Base-by-base conservation (phyloP, 1,140 invertebrate species). In the Tetramorium parvispinum region DNA sequence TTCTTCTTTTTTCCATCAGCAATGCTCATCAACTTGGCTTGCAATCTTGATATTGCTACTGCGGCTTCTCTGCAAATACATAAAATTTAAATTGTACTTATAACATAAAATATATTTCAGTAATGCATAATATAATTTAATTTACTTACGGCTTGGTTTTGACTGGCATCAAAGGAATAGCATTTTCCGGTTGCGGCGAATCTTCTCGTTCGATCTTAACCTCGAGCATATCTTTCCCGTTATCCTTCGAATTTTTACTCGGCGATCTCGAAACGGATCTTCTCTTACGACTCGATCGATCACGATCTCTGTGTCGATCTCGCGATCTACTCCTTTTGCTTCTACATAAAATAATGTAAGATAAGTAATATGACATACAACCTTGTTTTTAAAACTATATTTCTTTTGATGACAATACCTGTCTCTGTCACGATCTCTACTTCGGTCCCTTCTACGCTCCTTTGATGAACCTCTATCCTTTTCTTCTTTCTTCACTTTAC, bases 21-120 rank as follows among this genome's bases (percentile, higher is more conserved):
- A 77, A 96, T 96, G 32, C 96, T 96, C 95, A 96, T 96, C 79
- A 96, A 87, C 89, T 96, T 96, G 0, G 96, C 96, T 93, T 96
- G 96, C 0, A 96, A 93, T 89, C 96, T 94, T 3, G 96, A 96
- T 70, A 96, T 96, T 10, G 95, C 95, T 13, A 96, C 96, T 16
- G 93, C 93, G 1, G 94, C 95, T 92, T 95, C 95, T 43, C 95
- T 96, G 68, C 76, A 43, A 59, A 91, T 43, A 85, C 16, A 83
- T n/a, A 70, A 57, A 73, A 83, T 81, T 66, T 65, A 5, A 65
- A 40, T 68, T 65, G 8, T 70, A 77, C 57, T 46, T n/a, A 79
- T 7, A 16, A 43, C 11, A 68, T 21, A 46, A 51, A 61, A 61
- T 68, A 18, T 24, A 66, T 59, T 61, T 46, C 0, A 53, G 53